Conservation (phyloP, 2,888 invertebrate species). For the Galerucella pusilla region DNA sequence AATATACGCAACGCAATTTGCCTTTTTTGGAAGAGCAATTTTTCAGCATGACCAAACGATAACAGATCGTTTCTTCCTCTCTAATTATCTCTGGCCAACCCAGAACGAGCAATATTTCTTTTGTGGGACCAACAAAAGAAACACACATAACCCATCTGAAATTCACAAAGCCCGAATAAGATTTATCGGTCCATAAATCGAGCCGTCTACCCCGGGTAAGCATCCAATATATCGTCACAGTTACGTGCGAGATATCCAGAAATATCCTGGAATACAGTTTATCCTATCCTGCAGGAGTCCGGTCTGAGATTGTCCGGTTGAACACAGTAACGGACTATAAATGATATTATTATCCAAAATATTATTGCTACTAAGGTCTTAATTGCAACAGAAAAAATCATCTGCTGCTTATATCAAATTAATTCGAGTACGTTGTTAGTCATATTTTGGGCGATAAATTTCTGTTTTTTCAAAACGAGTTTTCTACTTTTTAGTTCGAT, state of each 20-base stretch:
- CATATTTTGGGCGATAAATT: too few relatives aligned
- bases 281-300: slow-evolving; percentile 47
- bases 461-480: too few relatives aligned
- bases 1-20: slow-evolving; percentile 10
- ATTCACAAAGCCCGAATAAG: slow-evolving; percentile 48
- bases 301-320: slow-evolving; percentile 60
- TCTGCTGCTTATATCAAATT: too few relatives aligned
- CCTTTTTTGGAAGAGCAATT: slow-evolving; percentile 22
- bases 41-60: slow-evolving; percentile 30
- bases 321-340: slow-evolving; percentile 12
- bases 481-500: too few relatives aligned
- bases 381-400: too few relatives aligned
- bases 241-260: slow-evolving; percentile 51
- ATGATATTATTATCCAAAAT: neutral
- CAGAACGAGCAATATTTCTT: slow-evolving; percentile 42
- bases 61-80: slow-evolving; percentile 35
- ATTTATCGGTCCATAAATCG: slow-evolving; percentile 56
- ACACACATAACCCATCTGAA: slow-evolving; percentile 47
- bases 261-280: slow-evolving; percentile 50
- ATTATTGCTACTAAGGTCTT: neutral
- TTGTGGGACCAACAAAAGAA: slow-evolving; percentile 46
- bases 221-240: slow-evolving; percentile 62
- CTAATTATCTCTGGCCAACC: slow-evolving; percentile 44
- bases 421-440: too few relatives aligned
- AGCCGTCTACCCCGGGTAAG: slow-evolving; percentile 56